Base-by-base conservation (phyloP, 2,888 invertebrate species). In the Oscheius onirici region DNA sequence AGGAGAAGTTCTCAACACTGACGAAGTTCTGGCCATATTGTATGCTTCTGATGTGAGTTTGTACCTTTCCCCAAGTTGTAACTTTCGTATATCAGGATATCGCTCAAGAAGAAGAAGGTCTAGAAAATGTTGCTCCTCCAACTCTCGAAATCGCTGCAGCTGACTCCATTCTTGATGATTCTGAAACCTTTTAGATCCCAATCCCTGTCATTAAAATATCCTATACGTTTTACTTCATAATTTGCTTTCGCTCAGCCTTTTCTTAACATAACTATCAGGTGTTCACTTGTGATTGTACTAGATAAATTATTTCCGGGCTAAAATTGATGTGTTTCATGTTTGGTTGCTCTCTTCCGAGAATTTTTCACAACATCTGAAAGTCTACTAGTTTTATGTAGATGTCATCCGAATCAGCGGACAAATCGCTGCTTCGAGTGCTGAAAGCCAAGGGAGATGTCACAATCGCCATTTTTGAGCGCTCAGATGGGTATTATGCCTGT, bases 401-500 rank as follows among this genome's bases (percentile, higher is more conserved):
- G 77, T 72, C 61, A 65, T 20, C 13, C 20, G 54, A 24, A 6
- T 13, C n/a, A 52, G 24, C 52, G 28, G 82, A 83, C 46, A 74
- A 77, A 55, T 72, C 77, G 0, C 54, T 84, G 11, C 57, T 83
- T 28, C 74, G 75, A 44, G 60, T 81, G 34, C 63, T 84, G 13
- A 70, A 76, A 10, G 26, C 52, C 0, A 84, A 84, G 68, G 69
- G 79, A 13, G 49, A 66, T 0, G 83, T 76, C 49, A 83, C 81
- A 2, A 76, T 83, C 10, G 79, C 80, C n/a, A 74, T 84, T 55
- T 84, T 84, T 66, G 75, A 76, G 11, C 26, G 70, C 71, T 68
- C 63, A 51, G 49, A 83, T 83, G 84, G 82, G 10, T 73, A 73
- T 41, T 83, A 75, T 70, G 69, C 71, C 5, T 69, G 80, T 22